Percentiles rank a stretch among this genome's conserved stretches.
Conservation (phyloP, 2,797 vertebrate genomes). For the Cyprinodon diabolis region DNA sequence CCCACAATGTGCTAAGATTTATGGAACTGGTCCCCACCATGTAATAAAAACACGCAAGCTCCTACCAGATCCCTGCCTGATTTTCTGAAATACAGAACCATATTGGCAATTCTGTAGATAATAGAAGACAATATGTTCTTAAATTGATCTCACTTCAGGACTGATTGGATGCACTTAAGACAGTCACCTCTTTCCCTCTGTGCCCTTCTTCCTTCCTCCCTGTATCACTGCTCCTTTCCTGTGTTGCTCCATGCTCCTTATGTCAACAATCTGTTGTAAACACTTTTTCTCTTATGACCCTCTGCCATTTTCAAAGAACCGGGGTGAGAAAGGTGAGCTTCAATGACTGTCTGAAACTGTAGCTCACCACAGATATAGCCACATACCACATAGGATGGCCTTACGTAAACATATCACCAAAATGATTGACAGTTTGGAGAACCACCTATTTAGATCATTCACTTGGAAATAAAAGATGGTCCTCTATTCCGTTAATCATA, state of each 20-base stretch:
- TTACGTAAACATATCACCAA: too few relatives aligned
- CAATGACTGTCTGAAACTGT: too few relatives aligned
- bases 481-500: too few relatives aligned
- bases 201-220: slow-evolving; percentile 4
- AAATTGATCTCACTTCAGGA: slow-evolving; percentile 54
- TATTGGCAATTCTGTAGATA: slow-evolving; percentile 71
- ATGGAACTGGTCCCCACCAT: too few relatives aligned
- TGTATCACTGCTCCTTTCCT: background rate
- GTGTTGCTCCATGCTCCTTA: background rate
- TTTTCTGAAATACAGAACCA: slow-evolving; percentile 39
- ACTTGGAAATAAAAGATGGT: too few relatives aligned
- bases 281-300: background rate
- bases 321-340: too few relatives aligned
- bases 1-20: too few relatives aligned
- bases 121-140: slow-evolving; percentile 55
- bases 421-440: too few relatives aligned
- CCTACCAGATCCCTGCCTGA: slow-evolving; percentile 40
- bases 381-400: too few relatives aligned
- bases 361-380: too few relatives aligned
- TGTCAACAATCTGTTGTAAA: slow-evolving; percentile 16
- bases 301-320: too few relatives aligned
- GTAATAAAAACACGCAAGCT: slow-evolving; percentile 6
- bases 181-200: slow-evolving; percentile 29
- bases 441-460: too few relatives aligned
- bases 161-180: slow-evolving; percentile 30